Conservation (phyloP, 2,888 invertebrate genomes). For the Sycophila texana region DNA sequence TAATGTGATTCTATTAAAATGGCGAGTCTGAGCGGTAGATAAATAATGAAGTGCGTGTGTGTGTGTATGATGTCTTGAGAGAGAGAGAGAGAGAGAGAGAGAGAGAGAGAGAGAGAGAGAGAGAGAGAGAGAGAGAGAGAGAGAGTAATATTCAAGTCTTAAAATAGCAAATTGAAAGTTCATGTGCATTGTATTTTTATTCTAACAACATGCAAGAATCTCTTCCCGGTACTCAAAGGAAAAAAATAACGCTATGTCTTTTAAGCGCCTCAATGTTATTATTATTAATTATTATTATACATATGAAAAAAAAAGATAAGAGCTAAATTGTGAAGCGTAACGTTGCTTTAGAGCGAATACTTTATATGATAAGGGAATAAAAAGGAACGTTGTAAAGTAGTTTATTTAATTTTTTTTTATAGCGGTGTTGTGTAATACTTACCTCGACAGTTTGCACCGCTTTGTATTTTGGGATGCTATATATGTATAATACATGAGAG, state of each 20-base stretch:
- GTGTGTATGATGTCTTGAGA: background rate
- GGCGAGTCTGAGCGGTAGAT: too few species aligned
- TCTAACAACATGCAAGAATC: conserved; percentile 1
- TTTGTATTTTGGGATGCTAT: conserved; percentile 20
- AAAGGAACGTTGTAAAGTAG: background rate
- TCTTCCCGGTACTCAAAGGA: conserved; percentile 21
- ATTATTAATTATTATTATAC: conserved; percentile 18
- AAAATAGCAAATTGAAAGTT: conserved; percentile 21
- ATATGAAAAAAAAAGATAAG: background rate
- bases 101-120: too few species aligned
- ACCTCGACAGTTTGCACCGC: conserved; percentile 9
- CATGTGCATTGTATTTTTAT: conserved; percentile 24
- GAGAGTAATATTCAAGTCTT: background rate
- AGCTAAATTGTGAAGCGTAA: conserved; percentile 18
- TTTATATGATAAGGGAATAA: conserved; percentile 21
- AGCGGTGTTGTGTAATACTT: conserved; percentile 11
- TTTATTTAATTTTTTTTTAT: conserved; percentile 32
- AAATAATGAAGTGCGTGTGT: too few species aligned
- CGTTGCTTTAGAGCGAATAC: conserved; percentile 34
- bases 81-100: too few species aligned
- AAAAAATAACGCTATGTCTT: conserved; percentile 20
- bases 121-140: background rate
- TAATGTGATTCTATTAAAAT: background rate
- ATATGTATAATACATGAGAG: background rate
- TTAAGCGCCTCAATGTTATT: conserved; percentile 34